A percentile compares a stretch with the other conserved stretches of the same genome.
Conservation (phyloP, 2,797 vertebrate species). For the Paguma larvata region DNA sequence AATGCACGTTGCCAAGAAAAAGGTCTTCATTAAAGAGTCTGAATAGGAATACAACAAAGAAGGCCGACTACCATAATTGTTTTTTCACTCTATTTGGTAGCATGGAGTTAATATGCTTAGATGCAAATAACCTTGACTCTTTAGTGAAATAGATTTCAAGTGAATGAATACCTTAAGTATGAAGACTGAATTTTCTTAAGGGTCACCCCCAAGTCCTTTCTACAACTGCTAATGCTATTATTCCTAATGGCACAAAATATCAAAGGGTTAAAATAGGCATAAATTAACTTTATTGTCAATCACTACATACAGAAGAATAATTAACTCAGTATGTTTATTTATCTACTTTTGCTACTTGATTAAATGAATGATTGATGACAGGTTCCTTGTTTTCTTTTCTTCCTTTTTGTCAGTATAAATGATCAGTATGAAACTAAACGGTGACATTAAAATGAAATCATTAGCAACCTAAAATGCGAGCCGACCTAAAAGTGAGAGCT, state of each 20-base stretch:
- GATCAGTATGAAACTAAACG: conserved; percentile 87
- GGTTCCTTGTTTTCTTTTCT: conserved; percentile 89
- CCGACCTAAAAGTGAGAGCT: conserved; percentile 40
- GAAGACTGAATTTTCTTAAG: conserved; percentile 1
- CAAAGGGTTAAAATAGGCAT: conserved; percentile 87
- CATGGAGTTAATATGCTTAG: conserved; percentile 17
- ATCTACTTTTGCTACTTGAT: conserved; percentile 91
- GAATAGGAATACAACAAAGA: conserved; percentile 38
- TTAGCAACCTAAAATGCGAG: conserved; percentile 82
- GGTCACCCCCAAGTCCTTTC: background rate
- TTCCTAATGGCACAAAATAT: conserved; percentile 66
- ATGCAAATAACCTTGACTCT: conserved; percentile 6
- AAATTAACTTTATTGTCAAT: conserved; percentile 90
- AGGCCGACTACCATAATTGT: background rate
- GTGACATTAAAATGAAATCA: conserved; percentile 85
- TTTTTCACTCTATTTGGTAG: conserved; percentile 45
- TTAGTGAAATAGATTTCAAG: conserved; percentile 17
- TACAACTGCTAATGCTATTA: conserved; percentile 77
- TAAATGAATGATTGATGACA: conserved; percentile 92
- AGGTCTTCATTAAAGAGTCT: conserved; percentile 7
- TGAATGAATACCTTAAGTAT: background rate
- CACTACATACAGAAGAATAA: conserved; percentile 90
- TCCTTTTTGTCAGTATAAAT: conserved; percentile 89
- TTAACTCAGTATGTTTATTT: conserved; percentile 92
- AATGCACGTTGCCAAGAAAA: conserved; percentile 44